Evolutionary conservation across 2,113 vertebrate genomes (phyloP), one percentile per base, ranked within the genome.

Genomic region (Prunella himalayana): DNA sequence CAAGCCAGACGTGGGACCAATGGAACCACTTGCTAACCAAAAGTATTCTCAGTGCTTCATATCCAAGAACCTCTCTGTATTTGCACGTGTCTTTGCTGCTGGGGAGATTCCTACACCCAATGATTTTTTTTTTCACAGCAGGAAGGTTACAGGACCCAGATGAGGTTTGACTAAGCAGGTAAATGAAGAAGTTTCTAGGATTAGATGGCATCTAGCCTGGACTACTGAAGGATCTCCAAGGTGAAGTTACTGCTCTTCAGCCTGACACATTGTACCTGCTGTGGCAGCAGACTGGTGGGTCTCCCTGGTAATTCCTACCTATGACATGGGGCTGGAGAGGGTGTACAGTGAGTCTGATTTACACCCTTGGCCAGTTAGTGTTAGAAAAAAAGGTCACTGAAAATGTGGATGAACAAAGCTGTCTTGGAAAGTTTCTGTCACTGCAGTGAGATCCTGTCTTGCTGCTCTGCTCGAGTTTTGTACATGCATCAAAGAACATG

Each of bases 11-110:
- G 4, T 15, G 11, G 59, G 70, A 37, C 64, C 2, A 4, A 7
- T 30, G 63, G n/a, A 31, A 90, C 30, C 8, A 11, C 51, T 77
- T 77, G 13, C 64, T 78, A 42, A 21, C 41, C 18, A 30, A 51
- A 79, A 41, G 20, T 45, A 9, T 4, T 53, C 17, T 79, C 37
- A 37, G 27, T 0, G 0, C 22, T 7, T 25, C 5, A 1, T 21
- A 28, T 14, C 69, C 4, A 16, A 71, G 66, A 45, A 59, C 16
- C 9, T 37, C 39, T 23, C 11, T 17, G 5, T 44, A 63, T 72
- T 56, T 7, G 2, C n/a, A 13, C 1, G 2, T 41, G 10, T 37
- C 33, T 88, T 85, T 85, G 50, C 54, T 77, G 44, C 25, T n/a
- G 33, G 11, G 20, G 18, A 73, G 24, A 41, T 72, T 77, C 19